Base-by-base conservation (phyloP, 53 echinoderm and acorn worm genomes). In the Glandiceps talaboti region DNA sequence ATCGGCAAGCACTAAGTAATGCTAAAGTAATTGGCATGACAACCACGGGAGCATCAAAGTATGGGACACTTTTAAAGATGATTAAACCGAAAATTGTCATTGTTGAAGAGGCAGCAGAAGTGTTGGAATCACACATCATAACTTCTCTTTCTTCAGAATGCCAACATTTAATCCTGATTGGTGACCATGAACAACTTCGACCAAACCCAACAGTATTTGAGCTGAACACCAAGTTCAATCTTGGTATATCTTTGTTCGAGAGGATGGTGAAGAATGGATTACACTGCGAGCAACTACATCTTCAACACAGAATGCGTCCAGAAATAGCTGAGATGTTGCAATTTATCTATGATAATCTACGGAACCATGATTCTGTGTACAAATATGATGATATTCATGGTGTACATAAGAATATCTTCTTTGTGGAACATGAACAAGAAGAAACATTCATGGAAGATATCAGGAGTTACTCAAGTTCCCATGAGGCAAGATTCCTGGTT, bases 41-140 rank as follows among this genome's bases (percentile, higher is more conserved):
- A 78, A 78, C 79, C 0, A 78, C 79, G 6, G 79, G 79, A 12
- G 79, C 79, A 31, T 30, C 79, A 32, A 78, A 26, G 26, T 32
- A 78, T 78, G 31, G 32, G 27, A 28, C 31, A 27, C 33, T 78
- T 1, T 27, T 78, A 1, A 30, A 32, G 27, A 27, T 1, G 25
- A 32, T 78, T 14, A 6, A 32, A 78, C 79, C 79, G 14, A 30
- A 28, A 32, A 78, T 78, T 14, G 29, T 81, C n/a, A 80, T 94
- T 32, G 91, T 94, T 1, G 94, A 94, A 76, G 94, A 94, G 75
- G 99, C 99, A 30, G 97, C 97, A 30, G 97, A 97, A 77, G 91
- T 97, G 32, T 83, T 97, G 26, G 97, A 97, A 75, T 88, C 99
- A 27, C 99, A 97, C 80, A 93, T 97, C 29, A 84, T 97, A 45